phyloP scores from a whole-genome alignment of 2,113 vertebrate species.

The Accipiter virgatus region DNA sequence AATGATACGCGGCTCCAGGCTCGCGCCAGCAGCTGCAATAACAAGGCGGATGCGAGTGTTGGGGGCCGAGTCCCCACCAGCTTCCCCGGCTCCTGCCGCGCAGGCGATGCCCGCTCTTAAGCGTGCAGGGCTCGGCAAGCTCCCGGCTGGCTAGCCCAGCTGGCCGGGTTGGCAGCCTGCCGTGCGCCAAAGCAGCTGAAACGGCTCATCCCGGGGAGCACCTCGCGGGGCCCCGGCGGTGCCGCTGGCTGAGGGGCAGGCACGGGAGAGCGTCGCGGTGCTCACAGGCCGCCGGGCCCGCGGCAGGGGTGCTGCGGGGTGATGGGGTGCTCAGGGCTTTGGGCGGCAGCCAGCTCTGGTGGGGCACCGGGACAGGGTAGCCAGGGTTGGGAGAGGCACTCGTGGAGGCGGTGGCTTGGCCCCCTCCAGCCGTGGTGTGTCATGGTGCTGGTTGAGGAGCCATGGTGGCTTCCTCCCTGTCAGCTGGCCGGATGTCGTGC shows the following conservation, averaged over 20 bases:
- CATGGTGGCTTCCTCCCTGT: not conserved
- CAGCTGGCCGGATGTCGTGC: accelerated
- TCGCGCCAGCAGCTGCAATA: not conserved
- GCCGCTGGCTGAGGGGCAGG: not conserved
- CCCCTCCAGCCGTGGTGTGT: accelerated
- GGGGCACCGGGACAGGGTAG: too few relatives aligned
- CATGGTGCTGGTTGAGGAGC: not conserved
- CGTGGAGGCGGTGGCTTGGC: accelerated
- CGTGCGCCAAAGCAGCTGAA: not conserved
- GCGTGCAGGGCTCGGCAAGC: accelerated
- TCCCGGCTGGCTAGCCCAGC: not conserved
- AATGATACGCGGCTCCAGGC: not conserved
- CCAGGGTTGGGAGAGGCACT: accelerated
- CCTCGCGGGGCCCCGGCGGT: not conserved
- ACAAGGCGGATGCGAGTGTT: not conserved
- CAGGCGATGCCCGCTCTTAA: accelerated
- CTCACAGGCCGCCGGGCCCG: accelerated
- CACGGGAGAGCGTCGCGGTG: not conserved
- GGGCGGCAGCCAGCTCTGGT: not conserved
- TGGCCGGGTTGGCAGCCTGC: accelerated
- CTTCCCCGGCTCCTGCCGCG: accelerated
- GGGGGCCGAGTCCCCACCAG: accelerated
- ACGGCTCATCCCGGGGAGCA: not conserved
- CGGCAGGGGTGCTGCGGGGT: not conserved
- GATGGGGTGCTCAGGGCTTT: accelerated